Percentiles rank a stretch among this genome's conserved stretches.
These are phyloP conservation scores for Acipenser ruthenus DNA, from an alignment of 2,797 vertebrate species.

Conservation along the genomic window DNA sequence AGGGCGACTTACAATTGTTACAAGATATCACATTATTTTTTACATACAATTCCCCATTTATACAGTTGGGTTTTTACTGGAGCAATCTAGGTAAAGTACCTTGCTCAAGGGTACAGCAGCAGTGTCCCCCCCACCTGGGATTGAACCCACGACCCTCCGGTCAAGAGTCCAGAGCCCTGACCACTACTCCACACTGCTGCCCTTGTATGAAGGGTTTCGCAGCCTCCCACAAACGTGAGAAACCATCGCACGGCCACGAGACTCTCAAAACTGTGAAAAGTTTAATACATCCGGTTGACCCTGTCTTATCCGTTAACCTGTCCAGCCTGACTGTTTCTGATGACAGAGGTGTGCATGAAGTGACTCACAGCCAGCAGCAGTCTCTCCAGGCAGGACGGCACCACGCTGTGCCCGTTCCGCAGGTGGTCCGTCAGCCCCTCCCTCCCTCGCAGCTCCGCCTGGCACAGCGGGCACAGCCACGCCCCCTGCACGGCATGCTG, in stretches of 20 bases:
- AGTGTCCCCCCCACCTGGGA: too few species aligned
- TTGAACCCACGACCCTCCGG: too few species aligned
- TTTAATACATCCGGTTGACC: constrained; percentile 29
- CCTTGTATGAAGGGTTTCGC: too few species aligned
- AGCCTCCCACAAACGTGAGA: too few species aligned
- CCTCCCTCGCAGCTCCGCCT: constrained; percentile 66
- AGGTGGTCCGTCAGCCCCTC: constrained; percentile 59
- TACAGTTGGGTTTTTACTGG: too few species aligned
- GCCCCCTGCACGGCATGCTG: constrained; percentile 54
- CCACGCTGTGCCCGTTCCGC: constrained; percentile 64
- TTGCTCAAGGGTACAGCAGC: too few species aligned
- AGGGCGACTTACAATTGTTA: too few species aligned
- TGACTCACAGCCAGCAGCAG: constrained; percentile 64
- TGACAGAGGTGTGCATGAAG: not conserved
- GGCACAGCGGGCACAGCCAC: constrained; percentile 83
- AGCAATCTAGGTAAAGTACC: too few species aligned
- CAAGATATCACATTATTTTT: too few species aligned
- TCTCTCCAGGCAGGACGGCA: constrained; percentile 62
- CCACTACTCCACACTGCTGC: too few species aligned
- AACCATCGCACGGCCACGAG: not conserved
- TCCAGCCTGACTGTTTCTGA: not conserved
- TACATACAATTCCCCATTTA: too few species aligned
- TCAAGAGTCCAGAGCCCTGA: too few species aligned
- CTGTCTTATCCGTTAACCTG: constrained; percentile 31
- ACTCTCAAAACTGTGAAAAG: constrained; percentile 11